These are phyloP conservation scores for Arrhamphus sclerolepis DNA, from an alignment of 2,797 vertebrate genomes.

Conservation along the genomic window DNA sequence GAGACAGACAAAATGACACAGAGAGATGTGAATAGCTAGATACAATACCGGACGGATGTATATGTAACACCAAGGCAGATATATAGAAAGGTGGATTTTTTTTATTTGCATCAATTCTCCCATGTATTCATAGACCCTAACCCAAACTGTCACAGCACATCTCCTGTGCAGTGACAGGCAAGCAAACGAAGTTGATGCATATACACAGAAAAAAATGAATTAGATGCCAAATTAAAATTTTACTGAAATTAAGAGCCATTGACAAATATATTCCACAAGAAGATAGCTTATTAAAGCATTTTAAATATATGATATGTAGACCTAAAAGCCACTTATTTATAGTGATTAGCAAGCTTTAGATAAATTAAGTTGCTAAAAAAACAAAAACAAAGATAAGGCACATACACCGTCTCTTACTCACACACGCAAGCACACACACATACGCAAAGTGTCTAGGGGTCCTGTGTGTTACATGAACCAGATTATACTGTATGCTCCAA, in stretches of 20 bases:
- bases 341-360: slow-evolving; percentile 24
- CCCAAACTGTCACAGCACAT: slow-evolving; percentile 72
- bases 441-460: slow-evolving; percentile 50
- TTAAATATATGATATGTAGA: slow-evolving; percentile 1
- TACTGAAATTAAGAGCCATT: not conserved
- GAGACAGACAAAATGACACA: slow-evolving; percentile 14
- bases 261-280: too few species aligned
- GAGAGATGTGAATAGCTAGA: slow-evolving; percentile 8
- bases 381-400: not conserved
- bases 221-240: slow-evolving; percentile 2
- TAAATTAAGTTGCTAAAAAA: slow-evolving; percentile 24
- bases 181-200: slow-evolving; percentile 12
- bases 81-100: slow-evolving; percentile 42
- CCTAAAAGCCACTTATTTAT: slow-evolving; percentile 2
- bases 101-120: slow-evolving; percentile 54
- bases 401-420: not conserved
- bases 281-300: not conserved
- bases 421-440: slow-evolving; percentile 12
- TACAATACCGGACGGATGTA: slow-evolving; percentile 13
- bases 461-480: slow-evolving; percentile 69
- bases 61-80: slow-evolving; percentile 41
- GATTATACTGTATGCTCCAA: slow-evolving; percentile 76
- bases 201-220: slow-evolving; percentile 3
- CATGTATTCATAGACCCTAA: slow-evolving; percentile 74
- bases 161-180: slow-evolving; percentile 35